Evolutionary conservation across 2,797 vertebrate genomes (phyloP).

Genomic region (Sandelia bainsii): DNA sequence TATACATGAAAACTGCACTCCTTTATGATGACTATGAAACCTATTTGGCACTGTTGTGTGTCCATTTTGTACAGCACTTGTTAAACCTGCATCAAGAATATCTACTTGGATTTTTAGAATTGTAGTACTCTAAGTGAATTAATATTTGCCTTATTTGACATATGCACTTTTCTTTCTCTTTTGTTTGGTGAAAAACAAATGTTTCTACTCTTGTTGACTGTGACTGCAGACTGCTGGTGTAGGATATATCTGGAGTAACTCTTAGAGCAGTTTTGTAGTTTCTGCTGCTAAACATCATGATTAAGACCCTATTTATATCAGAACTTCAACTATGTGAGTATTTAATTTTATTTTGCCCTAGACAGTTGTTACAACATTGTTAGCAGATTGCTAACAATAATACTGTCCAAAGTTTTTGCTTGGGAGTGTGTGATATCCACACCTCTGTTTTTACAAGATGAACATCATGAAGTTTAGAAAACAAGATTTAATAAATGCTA

Average conservation of each 20-base stretch:
- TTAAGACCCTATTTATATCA: constrained; percentile 1
- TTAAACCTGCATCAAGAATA: constrained; percentile 58
- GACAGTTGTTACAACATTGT: not conserved
- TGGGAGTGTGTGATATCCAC: constrained; percentile 4
- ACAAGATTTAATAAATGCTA: not conserved
- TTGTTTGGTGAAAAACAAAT: constrained; percentile 37
- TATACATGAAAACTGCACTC: constrained; percentile 36
- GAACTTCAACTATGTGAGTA: constrained; percentile 14
- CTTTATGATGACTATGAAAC: constrained; percentile 38
- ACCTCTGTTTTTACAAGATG: not conserved
- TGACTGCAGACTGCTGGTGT: constrained; percentile 30
- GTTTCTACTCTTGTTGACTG: constrained; percentile 16
- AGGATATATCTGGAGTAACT: constrained; percentile 25
- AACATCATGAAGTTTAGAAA: constrained; percentile 1
- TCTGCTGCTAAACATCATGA: not conserved
- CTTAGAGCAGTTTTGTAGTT: constrained; percentile 13
- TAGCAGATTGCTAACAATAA: not conserved
- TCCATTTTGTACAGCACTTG: constrained; percentile 59
- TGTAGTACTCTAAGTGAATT: constrained; percentile 54
- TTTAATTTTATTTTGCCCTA: constrained; percentile 3
- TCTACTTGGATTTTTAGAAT: constrained; percentile 58
- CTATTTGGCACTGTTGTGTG: constrained; percentile 36
- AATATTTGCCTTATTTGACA: constrained; percentile 80
- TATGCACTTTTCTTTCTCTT: constrained; percentile 54
- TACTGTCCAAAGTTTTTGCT: not conserved